Conservation (phyloP, 2,797 vertebrate species). For the Remorina albescens region DNA sequence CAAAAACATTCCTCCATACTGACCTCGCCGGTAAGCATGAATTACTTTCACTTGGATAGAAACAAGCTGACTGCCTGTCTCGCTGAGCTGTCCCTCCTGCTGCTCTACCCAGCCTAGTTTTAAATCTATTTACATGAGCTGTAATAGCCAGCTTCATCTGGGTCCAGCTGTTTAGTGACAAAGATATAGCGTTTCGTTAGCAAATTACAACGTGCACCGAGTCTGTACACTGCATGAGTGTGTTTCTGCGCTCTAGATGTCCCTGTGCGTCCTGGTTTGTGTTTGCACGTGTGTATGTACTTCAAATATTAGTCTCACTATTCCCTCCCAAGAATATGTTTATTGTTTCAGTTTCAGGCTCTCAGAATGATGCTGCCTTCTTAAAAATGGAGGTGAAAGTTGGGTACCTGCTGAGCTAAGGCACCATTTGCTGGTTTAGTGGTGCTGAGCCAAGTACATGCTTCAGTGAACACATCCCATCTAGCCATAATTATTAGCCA, state of each 20-base stretch:
- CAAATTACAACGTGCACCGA: slow-evolving; percentile 37
- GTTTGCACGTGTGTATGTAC: slow-evolving; percentile 14
- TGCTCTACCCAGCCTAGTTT: slow-evolving; percentile 66
- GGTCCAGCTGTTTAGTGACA: slow-evolving; percentile 71
- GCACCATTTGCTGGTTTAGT: slow-evolving; percentile 37
- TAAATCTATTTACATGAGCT: slow-evolving; percentile 76
- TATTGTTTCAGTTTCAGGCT: slow-evolving; percentile 45
- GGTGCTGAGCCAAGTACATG: slow-evolving; percentile 14
- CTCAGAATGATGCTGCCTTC: slow-evolving; percentile 37
- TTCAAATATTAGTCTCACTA: slow-evolving; percentile 57
- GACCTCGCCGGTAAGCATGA: slow-evolving; percentile 71
- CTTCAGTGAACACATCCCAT: slow-evolving; percentile 32
- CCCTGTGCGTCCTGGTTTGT: slow-evolving; percentile 22
- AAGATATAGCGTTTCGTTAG: slow-evolving; percentile 47
- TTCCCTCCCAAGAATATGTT: slow-evolving; percentile 45
- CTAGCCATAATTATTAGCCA: slow-evolving; percentile 37
- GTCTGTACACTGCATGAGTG: slow-evolving; percentile 19
- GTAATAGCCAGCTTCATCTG: slow-evolving; percentile 69
- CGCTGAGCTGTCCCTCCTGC: slow-evolving; percentile 60
- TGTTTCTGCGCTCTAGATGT: slow-evolving; percentile 12
- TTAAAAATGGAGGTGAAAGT: slow-evolving; percentile 55
- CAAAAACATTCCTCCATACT: slow-evolving; percentile 75
- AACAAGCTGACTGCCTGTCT: slow-evolving; percentile 60
- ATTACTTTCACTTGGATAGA: slow-evolving; percentile 66
- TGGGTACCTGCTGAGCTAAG: slow-evolving; percentile 52